phyloP scores from a whole-genome alignment of 2,113 vertebrate species.

The Rhinichthys klamathensis region DNA sequence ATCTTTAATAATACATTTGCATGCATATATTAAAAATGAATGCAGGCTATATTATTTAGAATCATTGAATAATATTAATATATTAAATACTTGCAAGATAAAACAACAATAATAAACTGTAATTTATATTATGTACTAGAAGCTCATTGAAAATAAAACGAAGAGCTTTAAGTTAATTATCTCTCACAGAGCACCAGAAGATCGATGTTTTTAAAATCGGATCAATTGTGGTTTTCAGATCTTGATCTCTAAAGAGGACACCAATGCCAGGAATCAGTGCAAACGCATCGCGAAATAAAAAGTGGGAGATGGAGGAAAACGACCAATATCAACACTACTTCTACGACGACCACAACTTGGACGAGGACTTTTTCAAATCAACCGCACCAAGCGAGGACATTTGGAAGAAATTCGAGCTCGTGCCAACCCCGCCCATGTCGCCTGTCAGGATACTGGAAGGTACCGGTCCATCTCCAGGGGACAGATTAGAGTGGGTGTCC shows the following conservation, averaged over 20 bases:
- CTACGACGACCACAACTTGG: conserved; percentile 87
- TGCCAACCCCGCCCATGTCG: conserved; percentile 89
- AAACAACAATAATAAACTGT: not conserved
- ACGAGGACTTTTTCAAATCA: conserved; percentile 91
- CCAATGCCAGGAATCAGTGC: conserved; percentile 74
- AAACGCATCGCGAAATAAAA: conserved; percentile 66
- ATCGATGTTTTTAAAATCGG: not conserved
- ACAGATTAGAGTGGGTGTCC: conserved; percentile 81
- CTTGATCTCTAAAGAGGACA: conserved; percentile 21
- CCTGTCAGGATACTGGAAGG: conserved; percentile 77
- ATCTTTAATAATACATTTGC: not conserved
- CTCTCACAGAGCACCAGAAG: not conserved
- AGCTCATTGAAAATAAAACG: not conserved
- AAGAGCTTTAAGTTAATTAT: not conserved
- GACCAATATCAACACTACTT: conserved; percentile 93
- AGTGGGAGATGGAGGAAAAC: conserved; percentile 89
- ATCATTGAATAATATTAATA: not conserved
- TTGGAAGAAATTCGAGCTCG: conserved; percentile 98
- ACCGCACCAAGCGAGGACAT: conserved; percentile 95
- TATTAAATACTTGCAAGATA: not conserved
- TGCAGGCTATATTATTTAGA: not conserved
- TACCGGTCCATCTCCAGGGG: conserved; percentile 72
- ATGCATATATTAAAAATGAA: not conserved
- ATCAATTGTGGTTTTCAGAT: conserved; percentile 21
- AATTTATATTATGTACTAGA: not conserved